These are phyloP conservation scores for Artemia sp. DNA, from an alignment of 2,888 invertebrate genomes.

Conservation along the genomic window DNA sequence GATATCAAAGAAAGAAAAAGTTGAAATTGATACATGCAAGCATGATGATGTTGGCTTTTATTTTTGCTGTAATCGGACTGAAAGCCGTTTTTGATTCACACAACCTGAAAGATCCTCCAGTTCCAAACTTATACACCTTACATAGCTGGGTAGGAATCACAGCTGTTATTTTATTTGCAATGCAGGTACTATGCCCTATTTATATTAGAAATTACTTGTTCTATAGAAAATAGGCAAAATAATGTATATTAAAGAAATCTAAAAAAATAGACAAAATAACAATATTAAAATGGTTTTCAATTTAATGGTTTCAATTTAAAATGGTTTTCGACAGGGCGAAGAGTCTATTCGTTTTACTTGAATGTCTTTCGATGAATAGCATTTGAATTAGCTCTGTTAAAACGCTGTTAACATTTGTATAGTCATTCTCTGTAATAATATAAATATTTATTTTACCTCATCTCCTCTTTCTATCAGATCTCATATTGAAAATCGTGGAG, in stretches of 20 bases:
- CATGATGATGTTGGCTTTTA: constrained; percentile 47
- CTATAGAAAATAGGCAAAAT: not conserved
- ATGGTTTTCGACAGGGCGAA: not conserved
- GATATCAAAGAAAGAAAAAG: constrained; percentile 49
- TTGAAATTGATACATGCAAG: constrained; percentile 56
- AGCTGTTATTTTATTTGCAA: constrained; percentile 51
- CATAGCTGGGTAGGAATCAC: constrained; percentile 65
- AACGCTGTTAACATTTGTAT: too few relatives aligned
- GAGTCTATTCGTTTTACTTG: too few relatives aligned
- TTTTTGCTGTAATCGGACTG: constrained; percentile 50
- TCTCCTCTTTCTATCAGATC: too few relatives aligned
- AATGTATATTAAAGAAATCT: not conserved
- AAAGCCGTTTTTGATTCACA: constrained; percentile 68
- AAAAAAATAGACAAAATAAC: not conserved
- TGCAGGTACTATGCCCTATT: constrained; percentile 42
- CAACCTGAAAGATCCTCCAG: constrained; percentile 40
- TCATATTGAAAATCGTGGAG: too few relatives aligned
- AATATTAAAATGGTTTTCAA: not conserved
- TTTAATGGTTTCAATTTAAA: not conserved
- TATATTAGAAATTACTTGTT: not conserved
- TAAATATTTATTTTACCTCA: too few relatives aligned
- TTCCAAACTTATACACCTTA: constrained; percentile 52
- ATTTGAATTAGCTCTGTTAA: too few relatives aligned
- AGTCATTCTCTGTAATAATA: too few relatives aligned
- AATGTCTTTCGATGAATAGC: too few relatives aligned